Evolutionary conservation across 2,888 invertebrate genomes (phyloP), one percentile per base, ranked within the genome.

Genomic region (Polyommatus icarus): DNA sequence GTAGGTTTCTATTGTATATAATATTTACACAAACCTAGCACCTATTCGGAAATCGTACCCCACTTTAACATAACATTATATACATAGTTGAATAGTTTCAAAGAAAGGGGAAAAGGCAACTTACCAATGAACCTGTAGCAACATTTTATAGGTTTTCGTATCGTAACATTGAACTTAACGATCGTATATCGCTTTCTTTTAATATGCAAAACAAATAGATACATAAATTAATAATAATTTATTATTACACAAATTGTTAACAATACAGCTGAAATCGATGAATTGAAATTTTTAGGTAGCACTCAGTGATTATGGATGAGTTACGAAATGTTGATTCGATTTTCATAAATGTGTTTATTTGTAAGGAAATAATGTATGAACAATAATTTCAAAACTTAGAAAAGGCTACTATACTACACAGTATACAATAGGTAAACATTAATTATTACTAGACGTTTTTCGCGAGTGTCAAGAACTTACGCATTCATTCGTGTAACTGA

Each of bases 121-220:
- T 18, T 18, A 32, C 67, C 67, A 67, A 67, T 32, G 15, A 67
- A 20, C 12, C 15, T 18, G 24, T 29, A 32, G 29, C 18, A 18
- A 67, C 29, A 67, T 67, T 67, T 61, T 61, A 61, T 61, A 61
- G 15, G 67, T 15, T 29, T 67, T 67, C 15, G 15, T 67, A 32
- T 32, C 67, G 8, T 10, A 67, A 18, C 67, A 67, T 67, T 5
- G 12, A 67, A 67, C 32, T 67, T 67, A 10, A 32, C 29, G 29
- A 32, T 5, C 32, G 5, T 29, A 67, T 15, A 29, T 32, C 24
- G 6, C 29, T 67, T 67, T 67, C 67, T 67, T 67, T 67, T 29
- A 67, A 67, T 67, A 67, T 67, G 29, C 67, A 67, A 67, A 67
- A 67, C 5, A 67, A 67, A 67, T 15, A 67, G 67, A 67, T 29